Base-by-base conservation (phyloP, 1,140 invertebrate species). In the Frieseomelitta varia region DNA sequence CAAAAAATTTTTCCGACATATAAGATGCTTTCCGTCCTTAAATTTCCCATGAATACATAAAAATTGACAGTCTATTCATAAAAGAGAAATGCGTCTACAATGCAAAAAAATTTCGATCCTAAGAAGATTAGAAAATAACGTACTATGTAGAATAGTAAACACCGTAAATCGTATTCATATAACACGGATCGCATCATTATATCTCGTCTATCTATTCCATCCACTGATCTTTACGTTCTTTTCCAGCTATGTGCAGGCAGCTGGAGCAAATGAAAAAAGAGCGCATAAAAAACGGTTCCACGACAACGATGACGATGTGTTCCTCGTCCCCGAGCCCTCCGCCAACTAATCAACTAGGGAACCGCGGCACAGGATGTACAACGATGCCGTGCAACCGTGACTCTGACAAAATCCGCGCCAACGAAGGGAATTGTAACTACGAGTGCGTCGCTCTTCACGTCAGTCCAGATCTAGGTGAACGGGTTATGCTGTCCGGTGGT, bases 371-470 rank as follows among this genome's bases (percentile, higher is more conserved):
- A 0, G 85, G 87, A 0, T 87, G 83, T 86, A 75, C 88, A 84
- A 79, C 75, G 47, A 55, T 76, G 17, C 87, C 89, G 78, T 84
- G 85, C 81, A 87, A 85, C 30, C 86, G 92, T 4, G 93, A 93
- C 39, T 58, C 88, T 4, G 91, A 93, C 14, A 92, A 93, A 53
- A 47, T 88, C 10, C 85, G 88, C 11, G 34, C 75, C 55, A 88
- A 61, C 58, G 91, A 85, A 53, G 87, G 88, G n/a, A 87, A 90
- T 61, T 95, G 96, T 63, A 95, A 94, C 84, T 97, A 97, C 94
- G 97, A 98, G 91, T 98, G 98, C 93, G 96, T 99, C 2, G 97
- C 98, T 0, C 95, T 99, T 19, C 98, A 98, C 94, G 97, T 98
- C 68, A 98, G 97, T 90, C 98, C 98, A 0, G 98, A 99, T 93